phyloP scores from a whole-genome alignment of 2,113 vertebrate species.

The Hydrochoerus hydrochaeris region DNA sequence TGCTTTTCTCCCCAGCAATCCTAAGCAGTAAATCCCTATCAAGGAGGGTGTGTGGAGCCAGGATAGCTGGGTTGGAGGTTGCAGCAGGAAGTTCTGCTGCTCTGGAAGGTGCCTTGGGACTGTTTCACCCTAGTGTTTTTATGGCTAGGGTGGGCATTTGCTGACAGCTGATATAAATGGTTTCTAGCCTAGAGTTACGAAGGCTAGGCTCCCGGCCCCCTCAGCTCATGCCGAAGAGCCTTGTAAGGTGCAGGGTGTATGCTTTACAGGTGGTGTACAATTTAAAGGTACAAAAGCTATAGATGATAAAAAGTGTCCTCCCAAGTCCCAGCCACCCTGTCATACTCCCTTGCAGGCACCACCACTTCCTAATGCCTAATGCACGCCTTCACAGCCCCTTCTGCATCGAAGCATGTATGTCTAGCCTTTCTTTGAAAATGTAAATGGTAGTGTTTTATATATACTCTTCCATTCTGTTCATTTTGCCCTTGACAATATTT shows the following conservation, averaged over 20 bases:
- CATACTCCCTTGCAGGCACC: not conserved
- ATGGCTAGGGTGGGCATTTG: not conserved
- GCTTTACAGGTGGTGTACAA: not conserved
- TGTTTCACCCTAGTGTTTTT: not conserved
- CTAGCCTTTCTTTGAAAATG: not conserved
- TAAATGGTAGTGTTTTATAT: not conserved
- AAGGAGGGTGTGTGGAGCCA: not conserved
- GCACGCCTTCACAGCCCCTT: not conserved
- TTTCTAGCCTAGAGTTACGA: constrained; percentile 27
- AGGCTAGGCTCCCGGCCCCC: not conserved
- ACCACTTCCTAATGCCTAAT: not conserved
- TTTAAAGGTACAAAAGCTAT: constrained; percentile 39
- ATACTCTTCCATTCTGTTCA: not conserved
- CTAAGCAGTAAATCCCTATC: not conserved
- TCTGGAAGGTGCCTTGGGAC: not conserved
- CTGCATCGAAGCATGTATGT: not conserved
- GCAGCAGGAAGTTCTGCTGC: not conserved
- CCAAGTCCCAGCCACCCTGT: not conserved
- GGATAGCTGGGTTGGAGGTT: not conserved
- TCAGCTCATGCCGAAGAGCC: not conserved
- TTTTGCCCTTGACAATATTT: not conserved
- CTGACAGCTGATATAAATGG: not conserved
- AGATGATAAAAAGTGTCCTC: not conserved
- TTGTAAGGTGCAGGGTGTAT: not conserved
- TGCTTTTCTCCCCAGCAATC: not conserved